These are phyloP conservation scores for Drosophila paulistorum DNA, from an alignment of 1,140 invertebrate species.

Conservation along the genomic window DNA sequence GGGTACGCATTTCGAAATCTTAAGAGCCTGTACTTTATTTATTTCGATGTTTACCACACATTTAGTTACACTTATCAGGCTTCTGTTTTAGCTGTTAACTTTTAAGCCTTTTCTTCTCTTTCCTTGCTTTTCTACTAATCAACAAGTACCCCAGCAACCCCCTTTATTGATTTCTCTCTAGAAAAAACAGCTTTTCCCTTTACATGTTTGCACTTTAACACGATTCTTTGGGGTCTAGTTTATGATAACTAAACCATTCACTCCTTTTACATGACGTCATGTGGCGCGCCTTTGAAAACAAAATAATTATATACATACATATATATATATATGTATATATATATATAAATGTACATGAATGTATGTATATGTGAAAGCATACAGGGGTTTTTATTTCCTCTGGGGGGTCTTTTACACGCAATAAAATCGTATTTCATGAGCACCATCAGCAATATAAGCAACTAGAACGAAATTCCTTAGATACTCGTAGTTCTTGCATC, in stretches of 20 bases:
- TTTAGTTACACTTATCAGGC: constrained; percentile 37
- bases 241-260: constrained; percentile 43
- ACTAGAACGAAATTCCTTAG: constrained; percentile 62
- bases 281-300: constrained; percentile 59
- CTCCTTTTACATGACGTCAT: constrained; percentile 59
- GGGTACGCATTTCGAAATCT: too few relatives aligned
- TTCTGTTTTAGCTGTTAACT: constrained; percentile 52
- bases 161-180: constrained; percentile 62
- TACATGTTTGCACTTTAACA: constrained; percentile 52
- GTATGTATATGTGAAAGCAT: constrained; percentile 20
- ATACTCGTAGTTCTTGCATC: constrained; percentile 62
- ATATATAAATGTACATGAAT: constrained; percentile 22
- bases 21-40: too few relatives aligned
- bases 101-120: constrained; percentile 31
- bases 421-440: constrained; percentile 67
- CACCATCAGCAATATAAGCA: constrained; percentile 21
- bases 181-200: constrained; percentile 44
- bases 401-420: constrained; percentile 57
- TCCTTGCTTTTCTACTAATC: constrained; percentile 31
- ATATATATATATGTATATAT: too few relatives aligned
- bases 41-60: constrained; percentile 26
- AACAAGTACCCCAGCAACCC: constrained; percentile 59
- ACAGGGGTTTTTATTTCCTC: constrained; percentile 27
- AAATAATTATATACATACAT: background rate
- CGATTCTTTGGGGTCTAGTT: constrained; percentile 33